Base-by-base conservation (phyloP, 2,797 vertebrate species). In the Periparus ater region DNA sequence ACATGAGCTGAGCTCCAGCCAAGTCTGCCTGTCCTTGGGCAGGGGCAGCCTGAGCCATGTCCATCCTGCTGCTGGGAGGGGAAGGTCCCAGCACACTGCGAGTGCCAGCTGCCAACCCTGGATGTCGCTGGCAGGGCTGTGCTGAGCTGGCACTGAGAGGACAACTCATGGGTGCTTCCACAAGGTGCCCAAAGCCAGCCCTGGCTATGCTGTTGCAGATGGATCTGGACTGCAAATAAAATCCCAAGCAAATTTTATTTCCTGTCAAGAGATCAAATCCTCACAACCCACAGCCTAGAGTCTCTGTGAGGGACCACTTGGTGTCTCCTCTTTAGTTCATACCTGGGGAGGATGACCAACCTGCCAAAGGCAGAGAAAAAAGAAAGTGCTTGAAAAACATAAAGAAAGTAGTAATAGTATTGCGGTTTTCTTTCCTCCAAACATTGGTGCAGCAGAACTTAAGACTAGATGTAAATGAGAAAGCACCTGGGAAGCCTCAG, bases 1-100 rank as follows among this genome's bases (percentile, higher is more conserved):
- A 36, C 1, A 0, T 4, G n/a, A 85, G 11, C 48, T 48, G 73
- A 63, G 42, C 22, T 51, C 13, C 79, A 76, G 60, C 60, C 29
- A 2, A 2, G 10, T 4, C 50, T 63, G 72, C 58, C 42, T 29
- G 51, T 7, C 29, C 13, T 20, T 36, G 11, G 6, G 4, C 18
- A 13, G 16, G 67, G 1, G 1, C 70, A 81, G 53, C 6, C 1
- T 23, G 44, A 67, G 26, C 38, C 1, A 0, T 0, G 2, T 22
- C 18, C 48, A 40, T 17, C 17, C 45, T 3, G 6, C 15, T 40
- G 23, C 74, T 63, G 0, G 1, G 13, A 78, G 67, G 12, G 18
- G 9, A 71, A 65, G 29, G 18, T 48, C 36, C 51, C 29, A 48
- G 47, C 21, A 65, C 14, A 6, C 27, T 48, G 26, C 0, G 11